These are phyloP conservation scores for Jaculus jaculus DNA, from an alignment of 2,113 vertebrate genomes.

Conservation along the genomic window DNA sequence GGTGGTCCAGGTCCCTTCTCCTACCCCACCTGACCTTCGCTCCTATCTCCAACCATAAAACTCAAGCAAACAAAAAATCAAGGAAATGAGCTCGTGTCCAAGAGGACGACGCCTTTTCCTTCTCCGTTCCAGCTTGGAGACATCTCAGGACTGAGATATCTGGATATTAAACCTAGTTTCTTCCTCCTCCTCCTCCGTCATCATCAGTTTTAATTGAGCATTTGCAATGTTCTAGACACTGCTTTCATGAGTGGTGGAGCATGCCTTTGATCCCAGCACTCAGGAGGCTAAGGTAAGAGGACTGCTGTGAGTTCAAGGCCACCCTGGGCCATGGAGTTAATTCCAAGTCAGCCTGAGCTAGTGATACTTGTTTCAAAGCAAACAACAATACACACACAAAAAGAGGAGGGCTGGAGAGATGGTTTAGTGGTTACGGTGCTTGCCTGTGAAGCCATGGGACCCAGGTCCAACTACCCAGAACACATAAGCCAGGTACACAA, in stretches of 20 bases:
- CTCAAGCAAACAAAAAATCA: background rate
- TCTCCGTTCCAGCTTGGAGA: constrained; percentile 13
- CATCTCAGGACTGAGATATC: background rate
- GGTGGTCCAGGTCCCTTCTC: background rate
- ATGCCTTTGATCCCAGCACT: too few species aligned
- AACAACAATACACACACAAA: too few species aligned
- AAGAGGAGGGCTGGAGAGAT: too few species aligned
- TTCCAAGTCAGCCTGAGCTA: too few species aligned
- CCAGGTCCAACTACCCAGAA: too few species aligned
- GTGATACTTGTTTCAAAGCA: background rate
- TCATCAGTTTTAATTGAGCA: background rate
- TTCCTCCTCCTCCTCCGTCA: background rate
- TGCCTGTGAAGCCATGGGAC: too few species aligned
- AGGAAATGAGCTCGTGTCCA: background rate
- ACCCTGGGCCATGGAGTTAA: too few species aligned
- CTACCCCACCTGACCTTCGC: background rate
- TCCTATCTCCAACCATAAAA: constrained; percentile 19
- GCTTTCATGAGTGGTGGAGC: background rate
- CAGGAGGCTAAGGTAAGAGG: too few species aligned
- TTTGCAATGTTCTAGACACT: background rate
- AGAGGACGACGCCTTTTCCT: background rate
- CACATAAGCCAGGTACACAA: too few species aligned
- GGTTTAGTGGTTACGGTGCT: too few species aligned
- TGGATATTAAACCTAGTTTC: background rate
- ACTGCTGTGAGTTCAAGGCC: too few species aligned